A percentile compares a stretch with the other conserved stretches of the same genome.
These are phyloP conservation scores for Podarcis muralis DNA, from an alignment of 2,113 vertebrate genomes.

Conservation along the genomic window DNA sequence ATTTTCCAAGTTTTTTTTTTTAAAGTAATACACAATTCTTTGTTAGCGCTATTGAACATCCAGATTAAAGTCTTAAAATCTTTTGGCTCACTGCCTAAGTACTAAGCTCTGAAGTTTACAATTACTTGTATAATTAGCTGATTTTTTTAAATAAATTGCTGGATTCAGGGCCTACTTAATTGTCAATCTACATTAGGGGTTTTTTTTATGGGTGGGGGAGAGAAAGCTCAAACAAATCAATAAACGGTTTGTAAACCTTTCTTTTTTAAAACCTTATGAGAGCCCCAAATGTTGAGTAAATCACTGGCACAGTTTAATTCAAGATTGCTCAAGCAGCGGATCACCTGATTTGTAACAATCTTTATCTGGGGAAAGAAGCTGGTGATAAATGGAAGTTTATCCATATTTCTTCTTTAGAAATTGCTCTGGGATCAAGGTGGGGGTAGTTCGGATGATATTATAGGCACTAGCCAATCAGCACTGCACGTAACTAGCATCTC, in stretches of 20 bases:
- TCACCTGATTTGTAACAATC: neutral
- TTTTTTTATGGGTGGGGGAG: neutral
- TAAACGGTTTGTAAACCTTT: slow-evolving; percentile 21
- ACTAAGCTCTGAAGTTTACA: slow-evolving; percentile 54
- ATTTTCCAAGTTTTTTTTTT: slow-evolving; percentile 32
- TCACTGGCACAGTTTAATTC: slow-evolving; percentile 41
- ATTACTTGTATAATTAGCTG: slow-evolving; percentile 55
- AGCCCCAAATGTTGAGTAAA: slow-evolving; percentile 12
- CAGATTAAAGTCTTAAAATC: slow-evolving; percentile 64
- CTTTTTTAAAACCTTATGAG: slow-evolving; percentile 14
- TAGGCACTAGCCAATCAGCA: neutral
- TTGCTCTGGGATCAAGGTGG: neutral
- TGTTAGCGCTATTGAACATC: slow-evolving; percentile 43
- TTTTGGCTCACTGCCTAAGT: slow-evolving; percentile 61
- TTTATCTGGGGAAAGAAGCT: neutral
- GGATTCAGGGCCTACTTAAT: slow-evolving; percentile 47
- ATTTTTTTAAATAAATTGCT: slow-evolving; percentile 27
- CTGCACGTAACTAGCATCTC: too few relatives aligned
- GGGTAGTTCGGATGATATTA: neutral
- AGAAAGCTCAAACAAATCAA: slow-evolving; percentile 3
- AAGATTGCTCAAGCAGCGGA: slow-evolving; percentile 12
- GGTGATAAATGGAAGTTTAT: neutral
- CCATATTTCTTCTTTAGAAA: neutral
- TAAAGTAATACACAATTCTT: slow-evolving; percentile 34
- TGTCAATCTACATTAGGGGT: slow-evolving; percentile 37